These are phyloP conservation scores for Phaedon cochleariae DNA, from an alignment of 2,888 invertebrate genomes.

Conservation along the genomic window DNA sequence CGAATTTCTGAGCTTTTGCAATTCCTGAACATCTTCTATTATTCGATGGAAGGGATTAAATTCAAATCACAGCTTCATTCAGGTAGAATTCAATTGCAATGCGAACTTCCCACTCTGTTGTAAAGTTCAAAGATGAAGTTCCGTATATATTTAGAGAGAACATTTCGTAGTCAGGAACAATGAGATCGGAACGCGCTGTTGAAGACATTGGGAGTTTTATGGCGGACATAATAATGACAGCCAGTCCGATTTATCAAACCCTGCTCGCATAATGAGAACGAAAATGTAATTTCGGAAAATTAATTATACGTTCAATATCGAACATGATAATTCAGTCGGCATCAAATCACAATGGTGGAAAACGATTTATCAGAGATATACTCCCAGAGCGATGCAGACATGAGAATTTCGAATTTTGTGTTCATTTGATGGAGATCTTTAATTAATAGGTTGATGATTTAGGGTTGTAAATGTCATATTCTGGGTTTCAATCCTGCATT, in stretches of 20 bases:
- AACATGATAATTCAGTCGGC: slow-evolving; percentile 7
- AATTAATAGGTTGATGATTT: not conserved
- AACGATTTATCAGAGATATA: not conserved
- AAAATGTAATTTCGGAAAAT: slow-evolving; percentile 17
- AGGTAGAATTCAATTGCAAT: not conserved
- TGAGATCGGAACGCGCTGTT: not conserved
- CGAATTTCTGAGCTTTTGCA: not conserved
- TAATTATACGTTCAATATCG: slow-evolving; percentile 9
- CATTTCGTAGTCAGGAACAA: not conserved
- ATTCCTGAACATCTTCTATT: not conserved
- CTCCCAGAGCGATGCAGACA: too few species aligned
- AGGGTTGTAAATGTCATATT: not conserved
- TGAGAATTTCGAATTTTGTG: not conserved
- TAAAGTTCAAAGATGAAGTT: not conserved
- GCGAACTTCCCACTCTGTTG: not conserved
- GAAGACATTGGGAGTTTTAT: not conserved
- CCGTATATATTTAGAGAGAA: not conserved
- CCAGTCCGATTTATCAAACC: not conserved
- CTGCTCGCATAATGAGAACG: slow-evolving; percentile 1
- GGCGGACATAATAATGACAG: not conserved
- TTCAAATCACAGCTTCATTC: not conserved
- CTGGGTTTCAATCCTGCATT: not conserved
- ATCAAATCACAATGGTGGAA: not conserved
- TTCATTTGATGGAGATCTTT: not conserved
- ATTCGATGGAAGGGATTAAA: not conserved